These are phyloP conservation scores for Cecidostiba fungosa DNA, from an alignment of 2,888 invertebrate species.

Conservation along the genomic window DNA sequence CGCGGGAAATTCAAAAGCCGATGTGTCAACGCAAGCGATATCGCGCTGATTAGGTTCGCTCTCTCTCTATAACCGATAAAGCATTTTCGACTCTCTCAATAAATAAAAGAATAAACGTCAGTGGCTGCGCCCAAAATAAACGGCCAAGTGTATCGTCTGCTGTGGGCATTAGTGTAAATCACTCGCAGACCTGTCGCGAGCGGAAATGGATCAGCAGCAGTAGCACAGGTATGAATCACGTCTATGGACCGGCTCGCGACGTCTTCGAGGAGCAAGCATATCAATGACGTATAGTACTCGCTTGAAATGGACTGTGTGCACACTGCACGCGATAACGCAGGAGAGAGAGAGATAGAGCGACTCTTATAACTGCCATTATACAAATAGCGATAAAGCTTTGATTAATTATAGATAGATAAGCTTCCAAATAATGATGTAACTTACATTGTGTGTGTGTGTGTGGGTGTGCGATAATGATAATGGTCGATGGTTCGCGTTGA, in stretches of 20 bases:
- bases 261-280: slow-evolving; percentile 2
- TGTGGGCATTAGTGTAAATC: slow-evolving; percentile 9
- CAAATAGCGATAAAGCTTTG: background rate
- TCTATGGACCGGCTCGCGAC: background rate
- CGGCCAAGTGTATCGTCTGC: background rate
- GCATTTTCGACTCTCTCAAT: no score
- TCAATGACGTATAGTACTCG: background rate
- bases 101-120: background rate
- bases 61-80: no score
- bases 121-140: background rate
- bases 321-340: background rate
- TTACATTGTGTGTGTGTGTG: background rate
- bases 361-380: background rate
- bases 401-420: background rate
- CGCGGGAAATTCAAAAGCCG: background rate
- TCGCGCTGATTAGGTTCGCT: no score
- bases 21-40: no score
- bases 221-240: background rate
- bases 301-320: background rate
- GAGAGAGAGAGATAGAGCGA: no score
- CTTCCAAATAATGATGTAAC: background rate
- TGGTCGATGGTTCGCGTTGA: background rate
- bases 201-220: slow-evolving; percentile 7
- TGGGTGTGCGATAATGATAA: background rate
- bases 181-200: background rate